A percentile compares a stretch with the other conserved stretches of the same genome.
phyloP scores from a whole-genome alignment of 1,140 invertebrate genomes.

The Pinna nobilis region DNA sequence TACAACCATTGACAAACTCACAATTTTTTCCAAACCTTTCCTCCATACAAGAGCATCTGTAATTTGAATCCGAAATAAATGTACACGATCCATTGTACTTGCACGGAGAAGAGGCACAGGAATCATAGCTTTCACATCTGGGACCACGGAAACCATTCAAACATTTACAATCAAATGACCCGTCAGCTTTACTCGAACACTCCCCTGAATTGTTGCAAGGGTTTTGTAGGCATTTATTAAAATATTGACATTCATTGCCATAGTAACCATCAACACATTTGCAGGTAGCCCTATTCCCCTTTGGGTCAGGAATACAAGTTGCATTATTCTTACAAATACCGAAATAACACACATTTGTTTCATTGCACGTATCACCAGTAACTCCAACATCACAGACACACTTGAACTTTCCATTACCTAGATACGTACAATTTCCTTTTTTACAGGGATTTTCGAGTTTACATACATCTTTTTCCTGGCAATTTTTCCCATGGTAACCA shows the following conservation, averaged over 20 bases:
- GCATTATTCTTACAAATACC: slow-evolving; percentile 63
- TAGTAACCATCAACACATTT: slow-evolving; percentile 84
- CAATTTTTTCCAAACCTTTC: slow-evolving; percentile 55
- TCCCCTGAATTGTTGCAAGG: slow-evolving; percentile 55
- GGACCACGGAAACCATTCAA: slow-evolving; percentile 63
- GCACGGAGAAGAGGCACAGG: slow-evolving; percentile 63
- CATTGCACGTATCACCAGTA: slow-evolving; percentile 79
- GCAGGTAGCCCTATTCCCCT: slow-evolving; percentile 79
- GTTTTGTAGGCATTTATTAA: slow-evolving; percentile 41
- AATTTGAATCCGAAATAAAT: slow-evolving; percentile 21
- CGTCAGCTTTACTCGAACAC: slow-evolving; percentile 41
- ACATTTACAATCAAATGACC: slow-evolving; percentile 64
- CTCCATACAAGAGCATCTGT: slow-evolving; percentile 51
- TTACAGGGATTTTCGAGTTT: slow-evolving; percentile 58
- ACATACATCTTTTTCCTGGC: slow-evolving; percentile 71
- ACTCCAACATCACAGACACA: slow-evolving; percentile 89
- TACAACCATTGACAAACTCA: slow-evolving; percentile 45
- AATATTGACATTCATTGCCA: slow-evolving; percentile 79
- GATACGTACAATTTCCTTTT: slow-evolving; percentile 65
- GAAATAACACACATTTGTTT: slow-evolving; percentile 47
- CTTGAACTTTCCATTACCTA: slow-evolving; percentile 71
- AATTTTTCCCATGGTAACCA: slow-evolving; percentile 77
- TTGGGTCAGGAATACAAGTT: slow-evolving; percentile 63
- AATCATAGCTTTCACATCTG: slow-evolving; percentile 64
- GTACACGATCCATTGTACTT: slow-evolving; percentile 48